Evolutionary conservation across 2,797 vertebrate species (phyloP).

Genomic region (Peromyscus melanophrys): DNA sequence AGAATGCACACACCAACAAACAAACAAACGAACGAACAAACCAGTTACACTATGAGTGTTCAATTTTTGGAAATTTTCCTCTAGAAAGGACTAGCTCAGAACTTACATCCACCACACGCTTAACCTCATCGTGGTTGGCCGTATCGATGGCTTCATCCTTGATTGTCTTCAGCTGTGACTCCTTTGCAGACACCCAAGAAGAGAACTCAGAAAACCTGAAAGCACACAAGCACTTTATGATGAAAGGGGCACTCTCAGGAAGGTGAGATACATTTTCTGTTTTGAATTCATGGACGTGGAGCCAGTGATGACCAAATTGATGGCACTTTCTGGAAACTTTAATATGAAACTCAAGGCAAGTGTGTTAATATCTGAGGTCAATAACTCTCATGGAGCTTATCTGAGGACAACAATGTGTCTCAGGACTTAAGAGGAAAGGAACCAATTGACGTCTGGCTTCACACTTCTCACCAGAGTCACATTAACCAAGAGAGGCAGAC

Average conservation of each 20-base stretch:
- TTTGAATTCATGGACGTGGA: background rate
- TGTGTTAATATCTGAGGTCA: background rate
- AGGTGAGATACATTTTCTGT: background rate
- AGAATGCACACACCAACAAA: background rate
- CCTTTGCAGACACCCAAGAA: slow-evolving; percentile 95
- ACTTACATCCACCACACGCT: slow-evolving; percentile 91
- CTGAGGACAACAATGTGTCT: background rate
- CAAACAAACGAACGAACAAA: background rate
- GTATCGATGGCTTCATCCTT: slow-evolving; percentile 91
- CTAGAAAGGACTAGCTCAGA: background rate
- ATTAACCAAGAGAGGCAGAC: background rate
- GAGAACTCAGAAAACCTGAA: slow-evolving; percentile 94
- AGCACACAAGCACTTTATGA: slow-evolving; percentile 64
- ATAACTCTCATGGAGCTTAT: background rate
- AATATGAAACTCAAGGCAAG: background rate
- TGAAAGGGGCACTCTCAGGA: background rate
- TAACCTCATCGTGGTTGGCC: slow-evolving; percentile 93
- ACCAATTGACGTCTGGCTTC: background rate
- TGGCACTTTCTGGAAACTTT: background rate
- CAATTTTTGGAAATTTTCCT: background rate
- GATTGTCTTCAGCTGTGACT: slow-evolving; percentile 93
- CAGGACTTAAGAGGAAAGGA: background rate
- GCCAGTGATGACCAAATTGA: background rate
- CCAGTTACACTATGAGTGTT: background rate
- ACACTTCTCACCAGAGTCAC: background rate